Base-by-base conservation (phyloP, 2,113 vertebrate genomes). In the Ailuropoda melanoleuca region DNA sequence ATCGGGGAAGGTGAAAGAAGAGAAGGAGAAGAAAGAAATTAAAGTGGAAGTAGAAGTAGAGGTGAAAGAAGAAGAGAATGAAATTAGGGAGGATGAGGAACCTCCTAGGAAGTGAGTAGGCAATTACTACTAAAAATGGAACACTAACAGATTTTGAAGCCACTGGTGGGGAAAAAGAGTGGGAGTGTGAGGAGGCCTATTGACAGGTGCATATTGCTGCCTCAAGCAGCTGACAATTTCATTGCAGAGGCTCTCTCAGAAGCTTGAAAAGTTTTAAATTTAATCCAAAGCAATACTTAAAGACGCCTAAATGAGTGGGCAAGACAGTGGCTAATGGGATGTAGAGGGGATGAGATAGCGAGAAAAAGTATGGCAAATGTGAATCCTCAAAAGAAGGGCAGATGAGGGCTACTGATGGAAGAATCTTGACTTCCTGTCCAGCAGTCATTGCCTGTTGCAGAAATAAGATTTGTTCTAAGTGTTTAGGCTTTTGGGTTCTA, bases 21-120 rank as follows among this genome's bases (percentile, higher is more conserved):
- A 99, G 90, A 99, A 99, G 93, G 98, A 99, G 92, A 98, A 98
- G 95, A 99, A 99, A 55, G 99, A 99, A 92, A 99, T 99, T 97
- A 99, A 99, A 98, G 99, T 99, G 80, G 99, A 98, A 96, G 98
- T 99, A 50, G 99, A 99, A 94, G 99, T 99, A 77, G 99, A 99
- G 95, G 99, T 99, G 77, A 99, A 99, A 98, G 98, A 99, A 97
- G 98, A 98, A 29, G 99, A 99, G 97, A 99, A 98, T 72, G 99
- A 99, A 97, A 98, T 98, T 90, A 99, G 96, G 87, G 99, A 99
- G 75, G 99, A 99, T 83, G 99, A 99, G 0, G 99, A 99, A n/a
- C 99, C 99, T 29, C 99, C 99, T 48, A 99, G 99, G 97, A 99
- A 99, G 99, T 99, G 97, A 99, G 99, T 99, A 91, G 85, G 68